Evolutionary conservation across 2,888 invertebrate species (phyloP).

Genomic region (Tiliacea citrago): DNA sequence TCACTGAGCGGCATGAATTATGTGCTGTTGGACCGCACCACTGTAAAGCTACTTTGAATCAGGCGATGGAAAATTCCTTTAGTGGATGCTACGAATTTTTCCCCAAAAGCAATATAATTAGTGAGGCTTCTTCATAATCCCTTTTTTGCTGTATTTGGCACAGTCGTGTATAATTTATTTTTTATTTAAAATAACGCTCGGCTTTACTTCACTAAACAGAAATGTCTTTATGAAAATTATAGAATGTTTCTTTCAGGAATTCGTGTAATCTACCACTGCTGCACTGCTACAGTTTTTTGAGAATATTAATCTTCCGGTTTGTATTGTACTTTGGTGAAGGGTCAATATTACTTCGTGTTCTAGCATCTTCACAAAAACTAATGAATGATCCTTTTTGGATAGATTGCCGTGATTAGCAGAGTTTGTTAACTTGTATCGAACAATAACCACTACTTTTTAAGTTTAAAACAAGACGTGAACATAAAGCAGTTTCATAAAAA

Average conservation of each 20-base stretch:
- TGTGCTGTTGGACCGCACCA: slow-evolving; percentile 80
- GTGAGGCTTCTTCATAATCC: slow-evolving; percentile 49
- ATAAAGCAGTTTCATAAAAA: background rate
- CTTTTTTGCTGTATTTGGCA: slow-evolving; percentile 49
- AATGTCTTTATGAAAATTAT: slow-evolving; percentile 14
- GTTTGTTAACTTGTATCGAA: background rate
- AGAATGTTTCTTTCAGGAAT: slow-evolving; percentile 15
- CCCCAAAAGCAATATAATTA: slow-evolving; percentile 59
- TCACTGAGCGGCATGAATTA: slow-evolving; percentile 87
- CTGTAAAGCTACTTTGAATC: slow-evolving; percentile 83
- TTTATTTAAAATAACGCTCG: slow-evolving; percentile 23
- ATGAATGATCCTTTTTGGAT: slow-evolving; percentile 23
- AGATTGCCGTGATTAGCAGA: slow-evolving; percentile 17
- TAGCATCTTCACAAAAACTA: slow-evolving; percentile 6
- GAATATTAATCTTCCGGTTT: background rate
- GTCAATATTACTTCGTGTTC: slow-evolving; percentile 5
- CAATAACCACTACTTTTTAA: background rate
- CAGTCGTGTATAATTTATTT: slow-evolving; percentile 26
- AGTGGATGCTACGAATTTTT: slow-evolving; percentile 63
- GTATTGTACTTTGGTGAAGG: slow-evolving; percentile 8
- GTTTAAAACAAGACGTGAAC: background rate
- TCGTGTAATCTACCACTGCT: background rate
- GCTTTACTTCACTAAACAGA: slow-evolving; percentile 3
- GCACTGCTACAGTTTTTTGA: background rate
- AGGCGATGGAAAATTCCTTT: slow-evolving; percentile 78